A percentile compares a stretch with the other conserved stretches of the same genome.
These are phyloP conservation scores for Delichon dasypus DNA, from an alignment of 2,797 vertebrate genomes.

Conservation along the genomic window DNA sequence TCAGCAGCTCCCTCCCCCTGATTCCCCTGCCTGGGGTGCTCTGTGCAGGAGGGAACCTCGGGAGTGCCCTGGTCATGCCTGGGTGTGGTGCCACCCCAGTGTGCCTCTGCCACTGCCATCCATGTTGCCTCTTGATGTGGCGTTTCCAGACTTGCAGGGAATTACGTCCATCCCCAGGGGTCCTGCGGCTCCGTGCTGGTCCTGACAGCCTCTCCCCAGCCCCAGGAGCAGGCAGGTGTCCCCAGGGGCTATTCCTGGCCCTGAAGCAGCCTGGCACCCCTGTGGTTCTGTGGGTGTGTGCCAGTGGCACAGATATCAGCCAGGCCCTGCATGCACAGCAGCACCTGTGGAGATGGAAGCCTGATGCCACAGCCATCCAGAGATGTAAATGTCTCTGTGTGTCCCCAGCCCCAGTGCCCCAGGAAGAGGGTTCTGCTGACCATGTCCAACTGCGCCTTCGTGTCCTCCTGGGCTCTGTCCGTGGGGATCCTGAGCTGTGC, in stretches of 20 bases:
- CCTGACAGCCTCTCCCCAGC: background rate
- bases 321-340: constrained; percentile 76
- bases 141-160: background rate
- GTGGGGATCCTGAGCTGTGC: constrained; percentile 21
- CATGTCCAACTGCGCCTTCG: constrained; percentile 80
- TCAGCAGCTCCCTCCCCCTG: background rate
- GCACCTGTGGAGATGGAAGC: constrained; percentile 69
- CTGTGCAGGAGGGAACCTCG: background rate
- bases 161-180: rapidly evolving
- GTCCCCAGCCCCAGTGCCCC: too few species aligned
- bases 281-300: rapidly evolving
- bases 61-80: background rate
- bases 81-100: rapidly evolving
- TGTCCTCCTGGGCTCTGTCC: constrained; percentile 73
- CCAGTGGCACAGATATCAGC: constrained; percentile 37
- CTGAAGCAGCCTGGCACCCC: rapidly evolving
- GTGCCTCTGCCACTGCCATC: background rate
- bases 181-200: background rate
- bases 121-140: rapidly evolving
- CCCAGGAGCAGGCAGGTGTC: rapidly evolving
- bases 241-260: background rate
- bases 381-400: rapidly evolving
- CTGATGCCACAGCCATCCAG: background rate
- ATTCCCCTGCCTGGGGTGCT: rapidly evolving
- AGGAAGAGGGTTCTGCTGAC: constrained; percentile 59